These are phyloP conservation scores for Stratiomys singularior DNA, from an alignment of 2,888 invertebrate genomes.

Conservation along the genomic window DNA sequence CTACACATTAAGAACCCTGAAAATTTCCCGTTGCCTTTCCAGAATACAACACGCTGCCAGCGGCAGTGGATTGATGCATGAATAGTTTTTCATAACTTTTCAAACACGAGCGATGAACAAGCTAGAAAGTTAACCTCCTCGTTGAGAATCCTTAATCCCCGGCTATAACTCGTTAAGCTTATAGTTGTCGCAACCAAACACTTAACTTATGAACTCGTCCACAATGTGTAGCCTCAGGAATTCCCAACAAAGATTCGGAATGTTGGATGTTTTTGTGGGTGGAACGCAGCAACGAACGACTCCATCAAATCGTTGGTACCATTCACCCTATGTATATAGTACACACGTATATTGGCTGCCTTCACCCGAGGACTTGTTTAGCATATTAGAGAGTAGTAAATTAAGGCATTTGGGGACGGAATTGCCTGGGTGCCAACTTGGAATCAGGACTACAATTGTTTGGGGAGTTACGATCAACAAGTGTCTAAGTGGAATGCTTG, in stretches of 20 bases:
- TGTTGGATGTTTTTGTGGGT: not conserved
- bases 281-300: not conserved
- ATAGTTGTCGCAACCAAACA: not conserved
- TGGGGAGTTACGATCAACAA: not conserved
- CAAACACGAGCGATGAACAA: not conserved
- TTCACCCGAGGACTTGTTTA: not conserved
- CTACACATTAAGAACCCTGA: too few relatives aligned
- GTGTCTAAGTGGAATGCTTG: not conserved
- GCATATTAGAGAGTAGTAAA: not conserved
- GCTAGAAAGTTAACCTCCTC: constrained; percentile 10
- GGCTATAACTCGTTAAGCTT: not conserved
- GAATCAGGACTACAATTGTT: not conserved
- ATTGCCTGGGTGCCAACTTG: not conserved
- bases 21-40: too few relatives aligned
- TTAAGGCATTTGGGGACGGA: not conserved
- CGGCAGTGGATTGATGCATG: not conserved
- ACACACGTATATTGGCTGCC: too few relatives aligned
- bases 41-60: too few relatives aligned
- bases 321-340: not conserved
- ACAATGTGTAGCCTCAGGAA: constrained; percentile 32
- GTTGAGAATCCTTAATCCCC: not conserved
- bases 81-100: not conserved
- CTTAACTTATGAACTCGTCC: constrained; percentile 21
- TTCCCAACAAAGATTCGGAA: not conserved
- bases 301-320: not conserved